Base-by-base conservation (phyloP, 1,140 invertebrate species). In the Sipha flava region DNA sequence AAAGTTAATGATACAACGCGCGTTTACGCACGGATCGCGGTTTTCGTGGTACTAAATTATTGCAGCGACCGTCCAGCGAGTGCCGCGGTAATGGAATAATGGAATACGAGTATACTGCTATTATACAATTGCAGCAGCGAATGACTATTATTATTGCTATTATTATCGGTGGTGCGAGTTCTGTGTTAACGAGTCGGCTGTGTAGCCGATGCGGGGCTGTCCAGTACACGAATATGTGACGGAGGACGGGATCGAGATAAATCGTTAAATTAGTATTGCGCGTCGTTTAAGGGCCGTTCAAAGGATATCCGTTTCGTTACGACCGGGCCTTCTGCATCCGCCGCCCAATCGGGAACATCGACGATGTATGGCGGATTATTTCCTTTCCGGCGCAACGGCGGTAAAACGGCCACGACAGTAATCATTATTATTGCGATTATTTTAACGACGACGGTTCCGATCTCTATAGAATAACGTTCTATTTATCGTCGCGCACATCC, bases 221-320 rank as follows among this genome's bases (percentile, higher is more conserved):
- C n/a, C n/a, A n/a, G n/a, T n/a, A n/a, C n/a, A n/a, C n/a, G n/a
- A 12, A 43, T 6, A 1, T 3, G 9, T 5, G 40, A n/a, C 9
- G 21, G 7, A n/a, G 26, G 26, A 1, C 2, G 26, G 3, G 6
- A 18, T 68, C 21, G 66, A 47, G 66, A 47, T 70, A 70, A 70
- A 47, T 70, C 66, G 66, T 70, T 29, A n/a, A 70, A 70, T 70
- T 70, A 70, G 66, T 16, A 47, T 45, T 6, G 9, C 26, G 4
- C 66, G 40, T 18, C 66, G 40, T 70, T 70, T 40, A 66, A 66
- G 34, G 62, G 34, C 37, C 66, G 43, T 47, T 47, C 34, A 45
- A 70, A 29, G 66, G 66, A 70, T 29, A 47, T 70, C 66, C 66
- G 66, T 45, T 70, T 47, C 43, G 66, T 70, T 70, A 70, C 40